Conservation (phyloP, 2,797 vertebrate species). For the Intellagama lesueurii region DNA sequence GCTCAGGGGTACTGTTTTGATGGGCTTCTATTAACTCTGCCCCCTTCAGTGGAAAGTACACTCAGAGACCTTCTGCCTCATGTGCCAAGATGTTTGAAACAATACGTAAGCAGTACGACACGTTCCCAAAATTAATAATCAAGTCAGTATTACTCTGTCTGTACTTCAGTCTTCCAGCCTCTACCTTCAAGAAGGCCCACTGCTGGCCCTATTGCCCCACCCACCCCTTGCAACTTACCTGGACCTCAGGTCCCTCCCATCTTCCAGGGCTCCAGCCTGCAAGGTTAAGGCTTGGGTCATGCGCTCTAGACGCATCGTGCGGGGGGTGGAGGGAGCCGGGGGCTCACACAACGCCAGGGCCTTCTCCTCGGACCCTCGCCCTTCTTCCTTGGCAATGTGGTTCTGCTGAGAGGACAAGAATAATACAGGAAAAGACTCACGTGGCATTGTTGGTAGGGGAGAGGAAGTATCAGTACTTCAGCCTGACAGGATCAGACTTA, state of each 20-base stretch:
- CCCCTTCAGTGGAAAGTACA: neutral
- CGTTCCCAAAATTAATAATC: neutral
- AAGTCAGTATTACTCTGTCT: neutral
- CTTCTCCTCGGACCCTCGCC: constrained; percentile 76
- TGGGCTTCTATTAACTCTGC: neutral
- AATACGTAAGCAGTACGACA: no score
- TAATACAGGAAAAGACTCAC: neutral
- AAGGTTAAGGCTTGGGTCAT: constrained; percentile 89
- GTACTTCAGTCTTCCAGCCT: neutral
- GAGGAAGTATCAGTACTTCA: neutral
- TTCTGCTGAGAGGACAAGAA: constrained; percentile 75
- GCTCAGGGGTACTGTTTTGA: neutral
- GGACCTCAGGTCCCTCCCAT: constrained; percentile 84
- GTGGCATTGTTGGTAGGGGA: neutral
- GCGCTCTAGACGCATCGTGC: constrained; percentile 87
- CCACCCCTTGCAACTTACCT: constrained; percentile 61
- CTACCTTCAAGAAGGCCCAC: neutral
- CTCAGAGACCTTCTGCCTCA: neutral
- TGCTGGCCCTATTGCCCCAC: neutral
- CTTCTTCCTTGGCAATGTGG: constrained; percentile 84
- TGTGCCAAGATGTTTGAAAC: neutral
- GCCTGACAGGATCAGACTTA: neutral
- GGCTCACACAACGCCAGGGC: constrained; percentile 88
- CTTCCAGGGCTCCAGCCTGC: constrained; percentile 83
- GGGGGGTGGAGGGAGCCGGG: constrained; percentile 87